These are phyloP conservation scores for Calidris pygmaea DNA, from an alignment of 2,113 vertebrate species.

Conservation along the genomic window DNA sequence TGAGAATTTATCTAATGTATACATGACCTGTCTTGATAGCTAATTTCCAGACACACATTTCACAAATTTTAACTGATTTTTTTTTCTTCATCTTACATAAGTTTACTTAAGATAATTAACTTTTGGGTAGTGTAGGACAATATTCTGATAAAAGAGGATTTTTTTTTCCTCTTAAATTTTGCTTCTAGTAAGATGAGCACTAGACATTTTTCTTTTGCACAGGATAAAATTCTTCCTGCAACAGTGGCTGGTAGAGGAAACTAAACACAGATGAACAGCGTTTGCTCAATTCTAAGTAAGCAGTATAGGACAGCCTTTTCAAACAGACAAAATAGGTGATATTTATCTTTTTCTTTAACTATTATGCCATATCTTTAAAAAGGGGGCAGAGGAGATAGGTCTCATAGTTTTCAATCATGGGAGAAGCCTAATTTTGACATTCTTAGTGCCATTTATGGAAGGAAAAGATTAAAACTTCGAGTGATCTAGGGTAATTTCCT, in stretches of 20 bases:
- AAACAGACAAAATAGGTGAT: neutral
- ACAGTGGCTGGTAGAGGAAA: neutral
- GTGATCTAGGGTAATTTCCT: neutral
- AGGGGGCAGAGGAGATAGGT: neutral
- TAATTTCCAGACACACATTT: neutral
- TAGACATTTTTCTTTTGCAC: neutral
- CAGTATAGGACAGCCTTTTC: neutral
- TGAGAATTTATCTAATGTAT: neutral
- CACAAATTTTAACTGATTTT: neutral
- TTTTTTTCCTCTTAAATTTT: neutral
- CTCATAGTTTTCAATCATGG: neutral
- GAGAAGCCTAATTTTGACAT: neutral
- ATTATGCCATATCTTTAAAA: neutral
- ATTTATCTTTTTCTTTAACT: neutral
- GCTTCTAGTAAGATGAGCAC: neutral
- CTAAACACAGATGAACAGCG: neutral
- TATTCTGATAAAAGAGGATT: neutral
- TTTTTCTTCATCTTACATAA: neutral
- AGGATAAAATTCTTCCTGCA: neutral
- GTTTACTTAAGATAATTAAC: conserved; percentile 39
- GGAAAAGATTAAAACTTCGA: neutral
- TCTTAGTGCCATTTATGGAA: neutral
- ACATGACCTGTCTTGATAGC: neutral
- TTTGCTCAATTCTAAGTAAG: neutral
- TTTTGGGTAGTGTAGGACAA: neutral